Conservation (phyloP, 2,888 invertebrate genomes). For the Hemicrepidius hirtus region DNA sequence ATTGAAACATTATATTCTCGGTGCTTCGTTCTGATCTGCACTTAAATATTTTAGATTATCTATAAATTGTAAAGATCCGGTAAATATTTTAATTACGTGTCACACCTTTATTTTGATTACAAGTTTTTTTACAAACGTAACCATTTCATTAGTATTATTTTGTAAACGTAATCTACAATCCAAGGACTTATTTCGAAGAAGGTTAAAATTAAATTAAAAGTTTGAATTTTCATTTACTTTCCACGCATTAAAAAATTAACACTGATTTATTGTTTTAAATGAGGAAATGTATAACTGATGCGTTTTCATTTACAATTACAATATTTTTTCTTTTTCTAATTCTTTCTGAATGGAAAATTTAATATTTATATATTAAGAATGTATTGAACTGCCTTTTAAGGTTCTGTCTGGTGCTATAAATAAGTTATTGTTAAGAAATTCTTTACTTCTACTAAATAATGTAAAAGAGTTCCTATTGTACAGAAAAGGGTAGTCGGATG, state of each 20-base stretch:
- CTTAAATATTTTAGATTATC: too few species aligned
- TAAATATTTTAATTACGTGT: too few species aligned
- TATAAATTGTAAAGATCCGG: too few species aligned
- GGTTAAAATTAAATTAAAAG: too few species aligned
- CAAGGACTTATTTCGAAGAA: too few species aligned
- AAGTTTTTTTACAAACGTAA: too few species aligned
- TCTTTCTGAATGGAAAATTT: neutral
- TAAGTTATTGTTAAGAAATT: neutral
- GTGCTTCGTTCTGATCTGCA: too few species aligned
- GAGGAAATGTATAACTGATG: neutral
- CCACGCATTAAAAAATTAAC: neutral
- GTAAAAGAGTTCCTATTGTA: neutral
- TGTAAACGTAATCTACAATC: too few species aligned
- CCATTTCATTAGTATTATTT: too few species aligned
- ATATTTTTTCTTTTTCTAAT: neutral
- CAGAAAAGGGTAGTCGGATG: constrained; percentile 7
- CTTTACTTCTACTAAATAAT: constrained; percentile 4
- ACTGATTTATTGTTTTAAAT: neutral
- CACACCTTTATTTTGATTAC: too few species aligned
- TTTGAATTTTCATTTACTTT: neutral
- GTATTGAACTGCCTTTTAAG: neutral
- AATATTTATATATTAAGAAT: neutral
- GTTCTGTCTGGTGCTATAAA: neutral
- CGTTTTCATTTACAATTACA: too few species aligned
- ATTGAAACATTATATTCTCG: too few species aligned